These are phyloP conservation scores for Lagopus muta DNA, from an alignment of 2,113 vertebrate species.

Conservation along the genomic window DNA sequence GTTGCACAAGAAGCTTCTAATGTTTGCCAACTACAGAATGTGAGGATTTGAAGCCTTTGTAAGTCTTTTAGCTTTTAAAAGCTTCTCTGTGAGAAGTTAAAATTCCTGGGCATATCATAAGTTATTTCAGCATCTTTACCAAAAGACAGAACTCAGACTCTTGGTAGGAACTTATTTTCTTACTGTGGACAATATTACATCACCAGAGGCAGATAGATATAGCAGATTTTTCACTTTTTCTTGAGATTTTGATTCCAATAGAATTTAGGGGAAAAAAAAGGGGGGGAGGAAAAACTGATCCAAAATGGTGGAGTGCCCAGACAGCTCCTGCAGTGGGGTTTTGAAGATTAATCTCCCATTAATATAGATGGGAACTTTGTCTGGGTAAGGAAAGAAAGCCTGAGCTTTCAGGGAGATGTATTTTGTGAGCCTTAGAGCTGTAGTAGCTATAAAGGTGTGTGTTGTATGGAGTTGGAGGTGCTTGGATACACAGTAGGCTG, in stretches of 20 bases:
- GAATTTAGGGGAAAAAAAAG: background rate
- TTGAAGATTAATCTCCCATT: background rate
- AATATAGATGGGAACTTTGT: background rate
- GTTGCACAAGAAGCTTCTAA: background rate
- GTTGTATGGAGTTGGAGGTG: background rate
- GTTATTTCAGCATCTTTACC: background rate
- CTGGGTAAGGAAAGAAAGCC: background rate
- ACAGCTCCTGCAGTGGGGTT: background rate
- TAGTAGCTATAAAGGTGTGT: background rate
- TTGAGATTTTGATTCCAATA: background rate
- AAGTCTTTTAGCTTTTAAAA: background rate
- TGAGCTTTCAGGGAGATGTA: background rate
- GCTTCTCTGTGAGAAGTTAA: background rate
- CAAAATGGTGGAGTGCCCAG: background rate
- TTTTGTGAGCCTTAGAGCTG: background rate
- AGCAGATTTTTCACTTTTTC: background rate
- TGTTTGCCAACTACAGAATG: background rate
- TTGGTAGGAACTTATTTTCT: background rate
- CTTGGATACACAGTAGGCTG: background rate
- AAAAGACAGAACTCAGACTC: background rate
- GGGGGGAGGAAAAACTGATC: background rate
- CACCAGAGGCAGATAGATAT: background rate
- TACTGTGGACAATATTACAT: no score
- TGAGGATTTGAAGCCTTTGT: background rate
- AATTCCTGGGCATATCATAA: background rate